A percentile compares a stretch with the other conserved stretches of the same genome.
These are phyloP conservation scores for Falco punctatus DNA, from an alignment of 2,113 vertebrate genomes.

Conservation along the genomic window DNA sequence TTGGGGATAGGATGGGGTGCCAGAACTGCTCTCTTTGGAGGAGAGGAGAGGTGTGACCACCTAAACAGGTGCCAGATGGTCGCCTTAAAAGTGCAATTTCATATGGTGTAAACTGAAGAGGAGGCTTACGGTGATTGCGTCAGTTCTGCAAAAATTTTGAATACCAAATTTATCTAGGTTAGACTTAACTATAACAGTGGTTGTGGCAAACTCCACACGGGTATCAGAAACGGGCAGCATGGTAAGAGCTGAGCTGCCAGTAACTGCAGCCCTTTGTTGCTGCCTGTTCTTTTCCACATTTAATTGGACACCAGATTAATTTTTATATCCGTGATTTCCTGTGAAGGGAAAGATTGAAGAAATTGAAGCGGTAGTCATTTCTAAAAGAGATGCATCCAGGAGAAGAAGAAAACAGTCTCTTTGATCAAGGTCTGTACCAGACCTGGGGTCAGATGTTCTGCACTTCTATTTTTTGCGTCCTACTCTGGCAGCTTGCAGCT, in stretches of 20 bases:
- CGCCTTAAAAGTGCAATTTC: background rate
- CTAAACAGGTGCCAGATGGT: background rate
- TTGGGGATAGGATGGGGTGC: background rate
- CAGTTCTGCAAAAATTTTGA: background rate
- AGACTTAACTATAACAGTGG: background rate
- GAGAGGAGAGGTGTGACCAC: background rate
- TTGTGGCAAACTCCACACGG: background rate
- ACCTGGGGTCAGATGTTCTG: background rate
- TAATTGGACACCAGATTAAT: background rate
- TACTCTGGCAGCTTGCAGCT: background rate
- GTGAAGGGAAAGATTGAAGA: background rate
- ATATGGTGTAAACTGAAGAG: background rate
- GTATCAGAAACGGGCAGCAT: background rate
- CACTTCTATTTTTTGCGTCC: fast-evolving
- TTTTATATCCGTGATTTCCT: background rate
- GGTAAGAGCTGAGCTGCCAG: background rate
- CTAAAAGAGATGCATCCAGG: background rate
- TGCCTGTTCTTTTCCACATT: background rate
- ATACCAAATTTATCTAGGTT: background rate
- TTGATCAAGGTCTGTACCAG: background rate
- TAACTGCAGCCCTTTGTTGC: background rate
- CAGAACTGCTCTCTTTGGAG: background rate
- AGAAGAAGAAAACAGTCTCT: background rate
- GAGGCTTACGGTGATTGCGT: background rate
- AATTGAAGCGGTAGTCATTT: background rate